Conservation (phyloP, 2,113 vertebrate species). For the Microtus oregoni region DNA sequence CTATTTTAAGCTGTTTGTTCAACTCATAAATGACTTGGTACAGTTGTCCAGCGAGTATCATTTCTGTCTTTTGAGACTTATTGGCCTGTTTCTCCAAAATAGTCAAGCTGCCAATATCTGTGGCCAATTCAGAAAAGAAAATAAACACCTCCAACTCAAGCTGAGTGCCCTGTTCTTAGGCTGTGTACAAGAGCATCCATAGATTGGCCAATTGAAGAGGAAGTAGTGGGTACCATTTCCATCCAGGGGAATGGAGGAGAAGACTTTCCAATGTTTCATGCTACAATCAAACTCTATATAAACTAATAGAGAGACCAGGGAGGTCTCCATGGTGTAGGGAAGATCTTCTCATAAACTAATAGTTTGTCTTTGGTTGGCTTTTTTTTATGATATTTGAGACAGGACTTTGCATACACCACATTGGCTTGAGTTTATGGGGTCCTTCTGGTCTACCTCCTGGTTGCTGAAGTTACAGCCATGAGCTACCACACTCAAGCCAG, state of each 20-base stretch:
- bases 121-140: not conserved
- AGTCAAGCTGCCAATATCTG: not conserved
- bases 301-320: too few species aligned
- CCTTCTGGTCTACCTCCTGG: not conserved
- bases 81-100: not conserved
- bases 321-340: accelerated
- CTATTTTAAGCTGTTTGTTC: not conserved
- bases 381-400: not conserved
- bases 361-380: not conserved
- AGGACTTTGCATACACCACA: not conserved
- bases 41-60: not conserved
- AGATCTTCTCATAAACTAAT: not conserved
- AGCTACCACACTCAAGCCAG: not conserved
- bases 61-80: not conserved
- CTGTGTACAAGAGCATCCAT: accelerated
- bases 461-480: not conserved
- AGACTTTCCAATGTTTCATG: not conserved
- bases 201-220: accelerated
- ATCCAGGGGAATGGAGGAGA: not conserved
- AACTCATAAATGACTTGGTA: not conserved
- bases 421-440: not conserved
- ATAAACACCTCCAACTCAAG: not conserved
- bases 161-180: not conserved
- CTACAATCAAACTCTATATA: not conserved
- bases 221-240: not conserved